phyloP scores from a whole-genome alignment of 2,888 invertebrate species.

The Drosophila emarginata region DNA sequence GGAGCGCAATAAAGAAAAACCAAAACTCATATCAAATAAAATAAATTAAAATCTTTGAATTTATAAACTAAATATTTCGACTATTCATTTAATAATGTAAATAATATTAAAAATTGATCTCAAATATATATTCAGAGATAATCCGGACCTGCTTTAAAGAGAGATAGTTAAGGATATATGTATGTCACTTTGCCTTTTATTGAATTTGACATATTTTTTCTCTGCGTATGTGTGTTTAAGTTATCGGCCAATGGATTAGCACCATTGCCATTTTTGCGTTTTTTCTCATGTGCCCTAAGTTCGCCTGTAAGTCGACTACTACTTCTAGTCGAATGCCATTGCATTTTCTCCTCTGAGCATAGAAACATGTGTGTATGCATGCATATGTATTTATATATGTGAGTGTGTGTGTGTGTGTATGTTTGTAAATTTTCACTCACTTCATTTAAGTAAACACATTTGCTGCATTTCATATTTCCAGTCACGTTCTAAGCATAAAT shows the following conservation, averaged over 20 bases:
- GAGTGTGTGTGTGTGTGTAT: constrained; percentile 27
- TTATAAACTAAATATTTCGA: too few species aligned
- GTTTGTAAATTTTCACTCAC: constrained; percentile 73
- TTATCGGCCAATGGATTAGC: constrained; percentile 53
- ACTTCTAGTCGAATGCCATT: constrained; percentile 28
- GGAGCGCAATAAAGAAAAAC: neutral
- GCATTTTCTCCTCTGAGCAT: constrained; percentile 22
- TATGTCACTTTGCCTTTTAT: constrained; percentile 41
- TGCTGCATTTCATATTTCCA: constrained; percentile 77
- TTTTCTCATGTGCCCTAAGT: constrained; percentile 59
- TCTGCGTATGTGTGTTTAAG: constrained; percentile 16
- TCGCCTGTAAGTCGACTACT: constrained; percentile 19
- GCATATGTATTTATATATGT: neutral
- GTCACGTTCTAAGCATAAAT: constrained; percentile 79
- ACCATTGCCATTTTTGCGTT: constrained; percentile 56
- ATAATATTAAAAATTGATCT: neutral
- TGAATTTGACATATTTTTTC: constrained; percentile 68
- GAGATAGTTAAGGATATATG: neutral
- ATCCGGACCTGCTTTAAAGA: neutral
- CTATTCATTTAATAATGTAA: neutral
- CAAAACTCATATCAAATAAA: too few species aligned
- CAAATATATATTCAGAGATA: neutral
- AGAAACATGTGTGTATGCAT: constrained; percentile 25
- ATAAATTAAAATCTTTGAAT: too few species aligned
- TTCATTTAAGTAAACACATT: constrained; percentile 75